Evolutionary conservation across 2,797 vertebrate genomes (phyloP).

Genomic region (Mus caroli): DNA sequence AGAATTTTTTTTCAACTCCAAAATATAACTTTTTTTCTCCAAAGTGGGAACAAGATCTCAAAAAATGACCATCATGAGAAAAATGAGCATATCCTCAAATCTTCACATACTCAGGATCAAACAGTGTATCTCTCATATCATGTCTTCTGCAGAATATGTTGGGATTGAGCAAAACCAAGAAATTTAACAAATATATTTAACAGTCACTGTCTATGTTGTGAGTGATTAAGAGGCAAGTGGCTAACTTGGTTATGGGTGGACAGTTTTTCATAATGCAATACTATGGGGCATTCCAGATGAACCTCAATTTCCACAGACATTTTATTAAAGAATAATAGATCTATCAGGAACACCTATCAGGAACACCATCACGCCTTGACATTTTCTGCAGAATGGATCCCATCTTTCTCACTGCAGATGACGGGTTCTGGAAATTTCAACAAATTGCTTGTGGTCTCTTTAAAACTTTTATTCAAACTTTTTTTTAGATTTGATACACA

Average conservation of each 20-base stretch:
- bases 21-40: background rate
- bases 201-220: background rate
- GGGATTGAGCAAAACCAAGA: slow-evolving; percentile 3
- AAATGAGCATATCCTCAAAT: background rate
- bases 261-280: background rate
- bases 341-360: background rate
- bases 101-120: background rate
- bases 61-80: background rate
- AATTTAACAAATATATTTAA: background rate
- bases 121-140: background rate
- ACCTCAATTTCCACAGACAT: background rate
- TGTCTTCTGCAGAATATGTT: slow-evolving; percentile 4
- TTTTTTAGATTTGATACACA: background rate
- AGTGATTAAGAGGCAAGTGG: background rate
- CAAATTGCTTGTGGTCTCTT: background rate
- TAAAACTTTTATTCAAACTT: background rate
- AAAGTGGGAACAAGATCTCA: background rate
- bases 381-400: background rate
- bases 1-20: background rate
- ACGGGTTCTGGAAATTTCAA: background rate
- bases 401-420: background rate
- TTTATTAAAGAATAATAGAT: background rate
- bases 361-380: background rate
- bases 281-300: background rate
- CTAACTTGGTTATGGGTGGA: background rate